Base-by-base conservation (phyloP, 2,797 vertebrate genomes). In the Vultur gryphus region DNA sequence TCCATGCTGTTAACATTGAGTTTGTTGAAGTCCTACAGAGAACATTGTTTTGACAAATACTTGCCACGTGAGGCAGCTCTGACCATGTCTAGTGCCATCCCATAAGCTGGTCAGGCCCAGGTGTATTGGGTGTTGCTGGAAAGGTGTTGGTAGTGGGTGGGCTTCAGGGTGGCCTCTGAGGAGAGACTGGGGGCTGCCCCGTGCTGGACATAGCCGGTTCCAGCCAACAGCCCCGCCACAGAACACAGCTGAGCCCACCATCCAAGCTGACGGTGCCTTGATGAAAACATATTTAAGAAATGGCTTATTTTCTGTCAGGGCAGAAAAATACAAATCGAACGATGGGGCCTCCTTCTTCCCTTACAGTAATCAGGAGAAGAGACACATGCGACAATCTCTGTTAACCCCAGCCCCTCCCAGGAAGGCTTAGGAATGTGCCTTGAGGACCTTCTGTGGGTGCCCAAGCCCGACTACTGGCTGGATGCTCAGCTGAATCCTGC, bases 201-300 rank as follows among this genome's bases (percentile, higher is more conserved):
- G 0, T 81, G n/a, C 13, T 29, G 20, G 28, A n/a, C 29, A 46
- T 18, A 73, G 29, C 17, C 5, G 3, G 6, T 61, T 72, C 24
- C 52, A 83, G 41, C 48, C 35, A 37, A 15, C 0, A 1, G 13
- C 18, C 29, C 29, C 23, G 17, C 29, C 0, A 0, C 35, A 44
- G 59, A 52, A 57, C 33, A 41, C 66, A 67, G n/a, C 28, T 75
- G 75, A 89, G 48, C 43, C 48, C 23, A 33, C 21, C 14, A 16
- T n/a, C 25, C 43, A 29, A 73, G 26, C 24, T 75, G 39, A 15
- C 75, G 48, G 8, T 64, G 35, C 44, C 46, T 72, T 57, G 9
- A 37, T 67, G 54, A 72, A 79, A 87, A 69, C 9, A 8, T 14
- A 16, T 49, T 25, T 79, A 37, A 66, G 49, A 75, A 89, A 83